These are phyloP conservation scores for Oreohelix idahoensis DNA, from an alignment of 1,140 invertebrate genomes.

Conservation along the genomic window DNA sequence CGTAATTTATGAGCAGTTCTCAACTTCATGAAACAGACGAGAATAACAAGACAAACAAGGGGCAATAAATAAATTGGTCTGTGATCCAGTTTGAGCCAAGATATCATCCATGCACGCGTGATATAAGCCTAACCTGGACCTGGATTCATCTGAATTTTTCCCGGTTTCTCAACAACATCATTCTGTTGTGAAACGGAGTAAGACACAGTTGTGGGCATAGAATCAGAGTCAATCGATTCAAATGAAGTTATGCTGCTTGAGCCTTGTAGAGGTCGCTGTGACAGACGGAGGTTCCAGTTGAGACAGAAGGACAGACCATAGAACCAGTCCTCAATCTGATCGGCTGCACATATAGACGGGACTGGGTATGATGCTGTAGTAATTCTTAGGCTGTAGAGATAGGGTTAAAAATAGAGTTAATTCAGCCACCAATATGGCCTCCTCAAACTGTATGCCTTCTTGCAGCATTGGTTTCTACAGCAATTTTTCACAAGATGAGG, in stretches of 20 bases:
- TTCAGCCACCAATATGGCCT: too few relatives aligned
- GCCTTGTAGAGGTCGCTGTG: conserved; percentile 91
- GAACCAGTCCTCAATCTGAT: conserved; percentile 98
- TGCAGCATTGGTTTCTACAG: too few relatives aligned
- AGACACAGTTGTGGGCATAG: not conserved
- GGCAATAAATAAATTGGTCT: not conserved
- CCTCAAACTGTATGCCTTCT: too few relatives aligned
- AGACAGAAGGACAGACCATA: conserved; percentile 89
- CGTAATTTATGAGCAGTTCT: too few relatives aligned
- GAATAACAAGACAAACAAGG: too few relatives aligned
- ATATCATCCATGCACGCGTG: not conserved
- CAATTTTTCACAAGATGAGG: too few relatives aligned
- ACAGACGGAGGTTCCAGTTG: conserved; percentile 97
- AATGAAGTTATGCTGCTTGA: conserved; percentile 43
- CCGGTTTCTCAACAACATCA: not conserved
- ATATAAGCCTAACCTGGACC: not conserved
- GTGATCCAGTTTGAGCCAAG: not conserved
- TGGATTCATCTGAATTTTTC: not conserved
- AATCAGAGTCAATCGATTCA: conserved; percentile 41
- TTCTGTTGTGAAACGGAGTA: not conserved
- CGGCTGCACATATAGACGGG: conserved; percentile 94
- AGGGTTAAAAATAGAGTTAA: too few relatives aligned
- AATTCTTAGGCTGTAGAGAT: conserved; percentile 83
- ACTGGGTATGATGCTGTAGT: conserved; percentile 97
- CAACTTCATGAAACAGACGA: too few relatives aligned